phyloP scores from a whole-genome alignment of 2,113 vertebrate genomes.

The Sclerurus mexicanus region DNA sequence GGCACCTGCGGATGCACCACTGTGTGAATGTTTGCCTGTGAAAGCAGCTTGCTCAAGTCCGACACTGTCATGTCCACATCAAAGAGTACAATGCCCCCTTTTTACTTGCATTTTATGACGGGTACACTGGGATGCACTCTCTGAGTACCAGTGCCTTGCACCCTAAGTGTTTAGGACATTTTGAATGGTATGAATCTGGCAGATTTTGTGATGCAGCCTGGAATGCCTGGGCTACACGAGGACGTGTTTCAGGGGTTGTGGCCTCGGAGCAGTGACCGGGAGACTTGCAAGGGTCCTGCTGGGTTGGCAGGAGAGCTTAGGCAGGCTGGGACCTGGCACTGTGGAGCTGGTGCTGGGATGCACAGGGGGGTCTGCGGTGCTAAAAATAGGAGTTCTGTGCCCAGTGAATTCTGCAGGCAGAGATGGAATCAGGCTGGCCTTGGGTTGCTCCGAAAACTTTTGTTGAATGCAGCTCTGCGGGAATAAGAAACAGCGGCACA shows the following conservation, averaged over 20 bases:
- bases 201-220: background rate
- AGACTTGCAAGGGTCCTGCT: background rate
- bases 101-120: background rate
- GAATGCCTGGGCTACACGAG: accelerated
- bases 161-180: accelerated
- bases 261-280: background rate
- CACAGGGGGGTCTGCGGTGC: background rate
- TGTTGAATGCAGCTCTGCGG: background rate
- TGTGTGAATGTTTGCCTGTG: background rate
- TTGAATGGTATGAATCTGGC: accelerated
- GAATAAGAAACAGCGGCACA: background rate
- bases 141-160: background rate
- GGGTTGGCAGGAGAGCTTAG: background rate
- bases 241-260: background rate
- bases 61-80: accelerated
- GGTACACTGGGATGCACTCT: accelerated
- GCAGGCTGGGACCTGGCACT: background rate
- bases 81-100: background rate
- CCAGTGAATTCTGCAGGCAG: background rate
- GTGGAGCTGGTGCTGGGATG: background rate
- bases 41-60: background rate
- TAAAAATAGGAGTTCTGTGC: background rate
- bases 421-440: background rate
- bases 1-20: background rate
- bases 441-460: background rate